Base-by-base conservation (phyloP, 2,888 invertebrate species). In the Erannis defoliaria region DNA sequence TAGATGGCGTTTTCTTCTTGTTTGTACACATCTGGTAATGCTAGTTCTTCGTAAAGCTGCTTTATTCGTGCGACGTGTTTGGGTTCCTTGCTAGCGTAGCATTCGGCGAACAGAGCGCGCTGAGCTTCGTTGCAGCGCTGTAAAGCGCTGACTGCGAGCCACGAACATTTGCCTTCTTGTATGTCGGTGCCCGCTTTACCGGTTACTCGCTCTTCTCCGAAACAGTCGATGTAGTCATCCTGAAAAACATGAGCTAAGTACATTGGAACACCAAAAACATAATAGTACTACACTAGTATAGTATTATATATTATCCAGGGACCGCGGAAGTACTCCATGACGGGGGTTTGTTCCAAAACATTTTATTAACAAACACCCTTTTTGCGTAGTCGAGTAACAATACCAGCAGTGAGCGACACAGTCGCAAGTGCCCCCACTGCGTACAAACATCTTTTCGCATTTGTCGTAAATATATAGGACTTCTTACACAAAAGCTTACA, bases 111-210 rank as follows among this genome's bases (percentile, higher is more conserved):
- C 14, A 96, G 89, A 70, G 94, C 88, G 66, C 94, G 93, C 79
- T 97, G 97, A 8, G 93, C 86, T 0, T 94, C 95, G 91, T 84
- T 97, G 95, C 73, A 98, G 90, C 38, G 97, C 97, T 48, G 95
- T 94, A 33, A 53, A 19, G 80, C 79, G 38, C 69, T 74, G 3
- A 98, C 96, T 0, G 97, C 95, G 42, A 98, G 88, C 99, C 99
- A 99, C 0, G 97, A 95, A 82, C 98, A 99, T 86, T 99, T 99
- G 37, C 98, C 98, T 77, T 98, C 97, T 62, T 84, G 84, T 3
- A 88, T 88, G 60, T 86, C 85, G 1, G 81, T 84, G 1, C 85
- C 82, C 0, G 65, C 71, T 67, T 84, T 84, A 0, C 82, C 82
- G 2, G 77, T 81, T 1, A 80, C 26, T 1, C 66, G 55, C 56